These are phyloP conservation scores for Cyrtodaria siliqua DNA, from an alignment of 2,888 invertebrate species.

Conservation along the genomic window DNA sequence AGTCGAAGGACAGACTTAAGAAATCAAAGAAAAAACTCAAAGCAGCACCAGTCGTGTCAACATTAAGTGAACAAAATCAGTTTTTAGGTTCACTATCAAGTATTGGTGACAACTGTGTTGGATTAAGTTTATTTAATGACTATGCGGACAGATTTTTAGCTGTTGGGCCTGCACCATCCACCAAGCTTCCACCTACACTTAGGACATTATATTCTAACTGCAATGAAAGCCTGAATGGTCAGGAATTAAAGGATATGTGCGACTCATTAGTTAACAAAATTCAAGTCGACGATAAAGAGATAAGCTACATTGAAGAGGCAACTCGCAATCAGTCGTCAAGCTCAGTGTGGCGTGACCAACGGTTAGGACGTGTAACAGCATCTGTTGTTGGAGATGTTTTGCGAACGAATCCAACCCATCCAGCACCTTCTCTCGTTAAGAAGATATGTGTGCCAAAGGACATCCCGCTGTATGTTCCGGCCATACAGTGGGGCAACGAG, in stretches of 20 bases:
- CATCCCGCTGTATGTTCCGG: background rate
- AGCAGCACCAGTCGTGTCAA: background rate
- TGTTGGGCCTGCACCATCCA: background rate
- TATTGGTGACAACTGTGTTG: constrained; percentile 1
- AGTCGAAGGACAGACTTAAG: background rate
- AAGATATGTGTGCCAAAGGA: constrained; percentile 2
- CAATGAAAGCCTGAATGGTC: background rate
- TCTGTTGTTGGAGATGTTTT: constrained; percentile 22
- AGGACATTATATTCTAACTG: background rate
- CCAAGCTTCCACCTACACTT: background rate
- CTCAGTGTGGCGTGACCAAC: constrained; percentile 28
- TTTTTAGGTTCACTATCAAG: background rate
- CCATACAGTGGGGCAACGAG: constrained; percentile 15
- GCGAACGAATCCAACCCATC: constrained; percentile 16
- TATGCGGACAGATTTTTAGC: constrained; percentile 15
- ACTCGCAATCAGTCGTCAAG: constrained; percentile 17
- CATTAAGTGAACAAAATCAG: constrained; percentile 15
- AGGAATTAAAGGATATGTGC: background rate
- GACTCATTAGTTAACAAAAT: background rate
- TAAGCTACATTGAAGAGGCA: background rate
- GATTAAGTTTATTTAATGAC: constrained; percentile 20
- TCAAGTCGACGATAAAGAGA: background rate
- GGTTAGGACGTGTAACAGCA: constrained; percentile 29
- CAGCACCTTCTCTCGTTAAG: constrained; percentile 4
- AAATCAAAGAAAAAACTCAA: background rate